Percentiles rank a stretch among this genome's conserved stretches.
phyloP scores from a whole-genome alignment of 1,140 invertebrate genomes.

The Trichonephila clavipes region DNA sequence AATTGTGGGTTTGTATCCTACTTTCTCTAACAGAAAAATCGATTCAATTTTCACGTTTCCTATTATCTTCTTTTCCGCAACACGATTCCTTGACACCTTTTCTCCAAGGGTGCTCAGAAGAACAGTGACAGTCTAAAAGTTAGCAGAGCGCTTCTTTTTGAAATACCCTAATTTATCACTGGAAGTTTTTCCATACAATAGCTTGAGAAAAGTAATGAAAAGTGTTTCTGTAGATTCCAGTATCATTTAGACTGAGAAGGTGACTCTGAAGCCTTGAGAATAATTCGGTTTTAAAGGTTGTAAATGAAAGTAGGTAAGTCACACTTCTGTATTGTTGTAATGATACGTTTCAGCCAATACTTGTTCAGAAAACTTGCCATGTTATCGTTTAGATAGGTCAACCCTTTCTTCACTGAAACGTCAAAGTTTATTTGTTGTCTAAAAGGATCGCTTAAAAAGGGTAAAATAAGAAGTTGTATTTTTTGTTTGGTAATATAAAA shows the following conservation, averaged over 20 bases:
- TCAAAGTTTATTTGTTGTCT: no score
- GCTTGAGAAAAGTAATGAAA: background rate
- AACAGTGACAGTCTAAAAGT: constrained; percentile 16
- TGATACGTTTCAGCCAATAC: no score
- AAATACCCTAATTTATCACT: background rate
- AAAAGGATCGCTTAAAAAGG: no score
- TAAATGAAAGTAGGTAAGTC: no score
- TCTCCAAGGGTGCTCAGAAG: background rate
- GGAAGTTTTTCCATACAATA: constrained; percentile 1
- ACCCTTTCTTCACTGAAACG: no score
- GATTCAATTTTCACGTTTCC: constrained; percentile 17
- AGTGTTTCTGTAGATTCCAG: background rate
- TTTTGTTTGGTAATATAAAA: no score
- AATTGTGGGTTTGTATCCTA: background rate
- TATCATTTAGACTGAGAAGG: background rate
- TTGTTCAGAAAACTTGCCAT: no score
- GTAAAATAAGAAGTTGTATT: no score
- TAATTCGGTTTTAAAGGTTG: background rate
- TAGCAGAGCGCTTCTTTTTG: constrained; percentile 18
- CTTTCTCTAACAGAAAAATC: background rate
- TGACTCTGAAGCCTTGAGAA: background rate
- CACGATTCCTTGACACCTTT: constrained; percentile 45
- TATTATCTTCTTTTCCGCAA: background rate
- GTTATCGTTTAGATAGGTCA: no score
- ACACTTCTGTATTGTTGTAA: no score